Percentiles rank a stretch among this genome's conserved stretches.
Evolutionary conservation across 2,888 invertebrate species (phyloP).

Genomic region (Leucozona laternaria): DNA sequence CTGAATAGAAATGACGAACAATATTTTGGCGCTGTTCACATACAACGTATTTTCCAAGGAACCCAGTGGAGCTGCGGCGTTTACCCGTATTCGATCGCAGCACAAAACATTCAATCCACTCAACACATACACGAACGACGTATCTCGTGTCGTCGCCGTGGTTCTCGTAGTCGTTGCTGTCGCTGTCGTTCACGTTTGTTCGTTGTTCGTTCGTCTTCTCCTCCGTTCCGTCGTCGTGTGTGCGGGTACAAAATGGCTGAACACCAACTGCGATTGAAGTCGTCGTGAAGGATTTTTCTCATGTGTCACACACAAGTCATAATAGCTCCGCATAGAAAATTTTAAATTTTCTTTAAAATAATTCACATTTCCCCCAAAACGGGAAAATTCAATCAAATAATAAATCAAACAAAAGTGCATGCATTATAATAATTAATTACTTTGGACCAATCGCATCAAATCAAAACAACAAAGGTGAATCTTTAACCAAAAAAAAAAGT

Average conservation of each 20-base stretch:
- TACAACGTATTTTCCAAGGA: constrained; percentile 76
- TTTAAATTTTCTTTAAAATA: constrained; percentile 64
- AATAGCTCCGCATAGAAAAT: constrained; percentile 74
- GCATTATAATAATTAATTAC: constrained; percentile 57
- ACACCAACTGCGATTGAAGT: constrained; percentile 75
- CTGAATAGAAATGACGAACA: constrained; percentile 75
- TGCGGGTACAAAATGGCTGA: constrained; percentile 76
- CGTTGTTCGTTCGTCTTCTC: constrained; percentile 65
- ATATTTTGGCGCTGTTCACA: constrained; percentile 75
- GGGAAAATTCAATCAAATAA: constrained; percentile 38
- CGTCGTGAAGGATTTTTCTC: constrained; percentile 76
- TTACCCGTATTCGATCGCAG: constrained; percentile 78
- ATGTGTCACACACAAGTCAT: constrained; percentile 76
- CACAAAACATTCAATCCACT: constrained; percentile 76
- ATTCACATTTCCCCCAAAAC: constrained; percentile 51
- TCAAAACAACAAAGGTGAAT: constrained; percentile 74
- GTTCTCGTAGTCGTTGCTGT: constrained; percentile 65
- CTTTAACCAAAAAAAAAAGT: constrained; percentile 45
- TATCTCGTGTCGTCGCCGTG: constrained; percentile 61
- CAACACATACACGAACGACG: constrained; percentile 76
- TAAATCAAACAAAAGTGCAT: constrained; percentile 66
- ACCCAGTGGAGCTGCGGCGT: constrained; percentile 78
- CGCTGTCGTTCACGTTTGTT: constrained; percentile 65
- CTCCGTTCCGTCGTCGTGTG: constrained; percentile 64
- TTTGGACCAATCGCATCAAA: constrained; percentile 74